A percentile compares a stretch with the other conserved stretches of the same genome.
Conservation (phyloP, 2,113 vertebrate species). For the Micromys minutus region DNA sequence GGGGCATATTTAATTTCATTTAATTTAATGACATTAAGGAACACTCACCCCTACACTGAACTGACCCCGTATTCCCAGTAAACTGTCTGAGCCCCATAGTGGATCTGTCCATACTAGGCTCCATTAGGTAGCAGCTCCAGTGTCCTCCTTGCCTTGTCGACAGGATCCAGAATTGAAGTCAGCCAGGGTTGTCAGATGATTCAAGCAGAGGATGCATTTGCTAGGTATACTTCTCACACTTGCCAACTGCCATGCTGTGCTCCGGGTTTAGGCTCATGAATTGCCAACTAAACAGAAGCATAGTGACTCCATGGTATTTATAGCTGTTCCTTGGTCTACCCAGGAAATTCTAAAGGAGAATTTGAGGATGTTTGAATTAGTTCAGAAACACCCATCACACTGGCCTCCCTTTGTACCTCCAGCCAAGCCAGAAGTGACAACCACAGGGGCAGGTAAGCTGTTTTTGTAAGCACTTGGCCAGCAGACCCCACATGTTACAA, state of each 20-base stretch:
- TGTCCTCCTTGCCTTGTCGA: constrained; percentile 2
- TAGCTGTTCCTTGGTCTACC: constrained; percentile 40
- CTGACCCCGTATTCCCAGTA: not conserved
- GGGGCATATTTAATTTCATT: not conserved
- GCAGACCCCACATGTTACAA: not conserved
- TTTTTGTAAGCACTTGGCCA: not conserved
- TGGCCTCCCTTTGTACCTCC: constrained; percentile 94
- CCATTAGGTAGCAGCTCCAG: not conserved
- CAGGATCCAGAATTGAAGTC: not conserved
- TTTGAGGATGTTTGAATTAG: constrained; percentile 92
- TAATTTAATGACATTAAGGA: constrained; percentile 31
- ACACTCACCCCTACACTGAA: not conserved
- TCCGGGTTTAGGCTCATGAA: not conserved
- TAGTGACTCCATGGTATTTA: constrained; percentile 38
- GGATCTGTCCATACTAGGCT: not conserved
- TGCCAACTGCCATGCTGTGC: not conserved
- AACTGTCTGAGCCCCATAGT: not conserved
- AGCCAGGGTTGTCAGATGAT: not conserved
- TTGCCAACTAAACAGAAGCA: not conserved
- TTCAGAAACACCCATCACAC: constrained; percentile 91
- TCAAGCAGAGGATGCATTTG: not conserved
- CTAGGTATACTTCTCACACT: not conserved
- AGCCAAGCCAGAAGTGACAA: constrained; percentile 91
- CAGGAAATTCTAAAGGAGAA: constrained; percentile 92
- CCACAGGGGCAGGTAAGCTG: constrained; percentile 90